Evolutionary conservation across 2,113 vertebrate species (phyloP), one percentile per base, ranked within the genome.

Genomic region (Cololabis saira): DNA sequence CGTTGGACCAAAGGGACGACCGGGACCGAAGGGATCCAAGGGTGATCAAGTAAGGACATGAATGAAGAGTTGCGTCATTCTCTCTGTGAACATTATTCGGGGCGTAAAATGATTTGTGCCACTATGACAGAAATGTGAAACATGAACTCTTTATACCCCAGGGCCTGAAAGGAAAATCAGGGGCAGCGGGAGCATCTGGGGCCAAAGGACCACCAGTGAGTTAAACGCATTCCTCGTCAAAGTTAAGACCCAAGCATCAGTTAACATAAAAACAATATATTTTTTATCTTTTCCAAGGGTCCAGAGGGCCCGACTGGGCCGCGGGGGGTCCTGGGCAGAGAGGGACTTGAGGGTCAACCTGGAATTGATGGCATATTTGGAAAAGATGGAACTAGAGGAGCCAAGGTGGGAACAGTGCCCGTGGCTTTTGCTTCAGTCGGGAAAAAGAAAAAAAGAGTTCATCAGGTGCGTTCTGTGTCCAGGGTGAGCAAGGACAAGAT

Each of bases 401-500:
- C 90, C 13, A 91, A 90, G 90, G 97, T 98, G 77, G 93, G 92
- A 71, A 45, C 1, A 1, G 6, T 27, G 22, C 41, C 15, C 42
- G 30, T 30, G 16, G 10, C 30, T 24, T 50, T 3, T 48, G 48
- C 37, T 73, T 51, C 6, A 22, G 5, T 47, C 11, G 56, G 8
- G 49, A 7, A 19, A 44, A 68, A 19, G 0, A 59, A 51, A 47
- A 40, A 2, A 1, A 16, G 24, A 53, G 15, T 37, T 61, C 4
- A 67, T 12, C 0, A 6, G 14, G 6, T 16, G 2, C 41, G 0
- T 37, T 48, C 12, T 76, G 12, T 54, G 24, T 74, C 62, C 4
- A 99, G 98, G 98, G 97, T 52, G 96, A 97, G 66, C 97, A 97
- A 53, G 98, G 96, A 37, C 93, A 94, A 0, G 97, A 98, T 18